Evolutionary conservation across 2,113 vertebrate species (phyloP), one percentile per base, ranked within the genome.

Genomic region (Leptodactylus fuscus): DNA sequence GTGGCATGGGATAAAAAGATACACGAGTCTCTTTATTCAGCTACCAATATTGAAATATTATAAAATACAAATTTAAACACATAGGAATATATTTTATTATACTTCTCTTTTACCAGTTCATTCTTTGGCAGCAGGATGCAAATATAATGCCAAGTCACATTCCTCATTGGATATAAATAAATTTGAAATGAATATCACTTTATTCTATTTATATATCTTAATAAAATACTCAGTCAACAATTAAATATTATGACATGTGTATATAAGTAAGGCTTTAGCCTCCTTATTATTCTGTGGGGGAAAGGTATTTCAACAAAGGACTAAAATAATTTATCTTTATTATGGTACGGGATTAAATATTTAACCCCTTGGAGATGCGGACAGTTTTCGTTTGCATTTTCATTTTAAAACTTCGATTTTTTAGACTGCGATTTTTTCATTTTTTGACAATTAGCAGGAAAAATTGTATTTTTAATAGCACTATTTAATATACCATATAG

Each of bases 111-210:
- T 80, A 60, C 77, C 75, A 65, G 36, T 48, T 24, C 77, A 60
- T 38, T 85, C 41, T 85, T 85, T 85, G 83, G 83, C 75, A 85
- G 74, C 5, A 7, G 51, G n/a, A 58, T 27, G 71, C 18, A 79
- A 20, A 85, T 80, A 29, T 8, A 44, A 32, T 24, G 34, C 83
- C 75, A 85, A 85, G 62, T 55, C 24, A 58, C 53, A 85, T 85
- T 85, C 48, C 83, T 51, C 3, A 34, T 80, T 70, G 75, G 29
- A 71, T 80, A 85, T 51, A 85, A 70, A 79, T 44, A 20, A 29
- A 85, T 79, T 53, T 85, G 34, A 85, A 85, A 78, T 41, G 22
- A 85, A 78, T 83, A 82, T 65, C 2, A 41, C 41, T 77, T 78
- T 85, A 22, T 69, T 78, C n/a, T 53, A 38, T 77, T 78, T 78